These are phyloP conservation scores for Lasioglossum leucozonium DNA, from an alignment of 2,888 invertebrate genomes.

Conservation along the genomic window DNA sequence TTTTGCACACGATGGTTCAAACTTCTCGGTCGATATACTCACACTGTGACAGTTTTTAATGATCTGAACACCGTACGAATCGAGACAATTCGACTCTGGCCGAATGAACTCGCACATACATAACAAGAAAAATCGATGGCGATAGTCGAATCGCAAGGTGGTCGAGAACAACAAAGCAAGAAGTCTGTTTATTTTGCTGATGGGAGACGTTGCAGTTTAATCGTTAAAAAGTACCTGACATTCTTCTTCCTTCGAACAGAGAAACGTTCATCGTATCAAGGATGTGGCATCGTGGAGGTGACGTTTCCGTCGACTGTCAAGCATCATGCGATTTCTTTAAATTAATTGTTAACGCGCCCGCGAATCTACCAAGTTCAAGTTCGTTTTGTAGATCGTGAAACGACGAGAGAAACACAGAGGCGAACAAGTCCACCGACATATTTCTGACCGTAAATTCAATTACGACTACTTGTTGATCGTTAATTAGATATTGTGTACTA, in stretches of 20 bases:
- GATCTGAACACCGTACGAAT: not conserved
- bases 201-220: not conserved
- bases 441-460: not conserved
- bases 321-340: not conserved
- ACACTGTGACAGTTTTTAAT: not conserved
- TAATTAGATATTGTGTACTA: conserved; percentile 8
- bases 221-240: conserved; percentile 5
- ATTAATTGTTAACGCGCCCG: not conserved
- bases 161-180: not conserved
- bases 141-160: not conserved
- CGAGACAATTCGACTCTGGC: not conserved
- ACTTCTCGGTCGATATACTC: not conserved
- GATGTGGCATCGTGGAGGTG: not conserved
- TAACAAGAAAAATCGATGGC: not conserved
- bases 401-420: not conserved
- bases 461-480: conserved; percentile 40
- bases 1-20: no score
- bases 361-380: not conserved
- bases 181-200: not conserved
- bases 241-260: not conserved
- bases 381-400: not conserved
- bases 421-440: not conserved
- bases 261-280: not conserved
- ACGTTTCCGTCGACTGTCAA: not conserved
- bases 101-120: not conserved